Evolutionary conservation across 2,797 vertebrate genomes (phyloP), one percentile per base, ranked within the genome.

Genomic region (Falco peregrinus): DNA sequence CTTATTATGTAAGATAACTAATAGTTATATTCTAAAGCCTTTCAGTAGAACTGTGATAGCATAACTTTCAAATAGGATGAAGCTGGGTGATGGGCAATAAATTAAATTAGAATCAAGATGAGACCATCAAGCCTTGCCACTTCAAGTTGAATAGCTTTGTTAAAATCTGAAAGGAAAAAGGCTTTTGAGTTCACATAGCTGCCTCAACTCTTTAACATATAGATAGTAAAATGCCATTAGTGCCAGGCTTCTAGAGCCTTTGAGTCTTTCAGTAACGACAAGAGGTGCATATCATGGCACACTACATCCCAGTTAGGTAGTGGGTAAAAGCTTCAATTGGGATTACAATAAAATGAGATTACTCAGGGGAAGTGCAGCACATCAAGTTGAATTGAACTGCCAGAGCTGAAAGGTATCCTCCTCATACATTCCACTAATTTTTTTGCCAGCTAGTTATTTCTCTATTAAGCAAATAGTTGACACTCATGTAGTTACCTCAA

Each of bases 71-170:
- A 96, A 90, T 86, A 90, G 95, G 76, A 90, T 96, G 56, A 94
- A 94, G 76, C 92, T 88, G 87, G 94, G 87, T 93, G 96, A 97
- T 91, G 87, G 92, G 95, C 93, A 94, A 93, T 97, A 97, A 96
- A 97, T 97, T 97, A 93, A 97, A 97, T 95, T 97, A 96, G 90
- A 94, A 96, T 96, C 93, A 89, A 96, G 95, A 95, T 95, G 94
- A 96, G 94, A 76, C 90, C 92, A 91, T 97, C 92, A 91, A 96
- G 87, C 89, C 56, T 96, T 93, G 67, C 93, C 91, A 96, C 94
- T 97, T 96, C 82, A 91, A 92, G 92, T 96, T 95, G 96, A 95
- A 97, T 97, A 95, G 96, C 97, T 96, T 97, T 96, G 97, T 97
- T 97, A 74, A 35, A 93, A 88, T 91, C 89, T 97, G 94, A 97